Conservation (phyloP, 1,140 invertebrate genomes). For the Agrilus planipennis region DNA sequence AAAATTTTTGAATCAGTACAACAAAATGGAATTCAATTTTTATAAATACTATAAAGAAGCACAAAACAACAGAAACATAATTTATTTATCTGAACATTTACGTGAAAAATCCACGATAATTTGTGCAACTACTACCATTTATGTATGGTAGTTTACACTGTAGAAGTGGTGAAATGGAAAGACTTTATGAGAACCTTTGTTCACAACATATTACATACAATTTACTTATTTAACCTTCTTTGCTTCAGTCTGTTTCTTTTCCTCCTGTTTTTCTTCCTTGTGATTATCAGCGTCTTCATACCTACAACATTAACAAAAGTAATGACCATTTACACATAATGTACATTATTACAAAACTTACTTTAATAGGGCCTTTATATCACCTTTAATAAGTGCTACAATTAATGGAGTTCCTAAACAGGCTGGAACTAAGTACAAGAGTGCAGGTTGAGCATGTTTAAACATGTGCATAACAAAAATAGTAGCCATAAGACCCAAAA, state of each 20-base stretch:
- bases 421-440: slow-evolving; percentile 93
- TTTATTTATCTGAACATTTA: too few relatives aligned
- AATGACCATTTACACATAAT: slow-evolving; percentile 7
- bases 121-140: too few relatives aligned
- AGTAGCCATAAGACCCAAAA: slow-evolving; percentile 83
- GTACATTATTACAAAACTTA: slow-evolving; percentile 43
- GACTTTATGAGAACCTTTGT: too few relatives aligned
- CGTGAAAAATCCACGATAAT: too few relatives aligned
- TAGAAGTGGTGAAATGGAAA: too few relatives aligned
- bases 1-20: too few relatives aligned
- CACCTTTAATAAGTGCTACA: slow-evolving; percentile 81
- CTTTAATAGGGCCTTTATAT: slow-evolving; percentile 82
- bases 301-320: slow-evolving; percentile 27
- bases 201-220: too few relatives aligned
- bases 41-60: too few relatives aligned
- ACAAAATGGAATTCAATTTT: too few relatives aligned
- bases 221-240: slow-evolving; percentile 23
- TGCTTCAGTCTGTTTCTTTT: slow-evolving; percentile 23
- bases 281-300: slow-evolving; percentile 54
- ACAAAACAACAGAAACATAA: too few relatives aligned
- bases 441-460: slow-evolving; percentile 97
- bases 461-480: slow-evolving; percentile 98
- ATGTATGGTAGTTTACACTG: too few relatives aligned
- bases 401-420: slow-evolving; percentile 82
- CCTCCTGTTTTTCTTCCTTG: slow-evolving; percentile 33